Evolutionary conservation across 2,113 vertebrate species (phyloP).

Genomic region (Anguilla rostrata): DNA sequence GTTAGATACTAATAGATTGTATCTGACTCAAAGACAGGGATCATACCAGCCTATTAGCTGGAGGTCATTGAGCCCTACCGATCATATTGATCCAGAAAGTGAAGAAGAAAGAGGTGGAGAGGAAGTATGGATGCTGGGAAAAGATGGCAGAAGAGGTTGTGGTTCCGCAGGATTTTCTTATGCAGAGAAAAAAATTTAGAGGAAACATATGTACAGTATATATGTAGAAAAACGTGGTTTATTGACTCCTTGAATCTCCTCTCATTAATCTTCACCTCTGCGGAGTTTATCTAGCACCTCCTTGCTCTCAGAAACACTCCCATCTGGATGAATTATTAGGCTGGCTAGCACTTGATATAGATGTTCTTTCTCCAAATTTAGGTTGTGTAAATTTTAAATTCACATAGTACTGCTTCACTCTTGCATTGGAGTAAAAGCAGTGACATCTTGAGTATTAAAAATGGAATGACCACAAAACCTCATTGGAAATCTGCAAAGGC

Average conservation of each 20-base stretch:
- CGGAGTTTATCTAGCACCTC: neutral
- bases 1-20: too few relatives aligned
- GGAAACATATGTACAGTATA: too few relatives aligned
- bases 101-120: too few relatives aligned
- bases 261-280: neutral
- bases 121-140: too few relatives aligned
- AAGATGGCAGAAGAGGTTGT: too few relatives aligned
- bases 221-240: too few relatives aligned
- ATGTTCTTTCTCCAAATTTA: constrained; percentile 13
- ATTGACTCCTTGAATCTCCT: neutral
- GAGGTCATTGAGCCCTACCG: too few relatives aligned
- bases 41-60: too few relatives aligned
- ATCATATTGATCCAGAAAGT: too few relatives aligned
- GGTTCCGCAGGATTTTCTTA: too few relatives aligned
- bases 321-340: neutral
- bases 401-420: neutral
- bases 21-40: too few relatives aligned
- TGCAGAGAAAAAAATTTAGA: too few relatives aligned
- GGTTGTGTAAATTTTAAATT: constrained; percentile 5
- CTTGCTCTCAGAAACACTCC: neutral
- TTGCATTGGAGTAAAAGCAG: constrained; percentile 11
- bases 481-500: constrained; percentile 15
- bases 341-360: neutral
- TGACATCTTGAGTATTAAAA: constrained; percentile 21
- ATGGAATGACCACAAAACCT: constrained; percentile 16